These are phyloP conservation scores for Gadus macrocephalus DNA, from an alignment of 2,113 vertebrate genomes.

Conservation along the genomic window DNA sequence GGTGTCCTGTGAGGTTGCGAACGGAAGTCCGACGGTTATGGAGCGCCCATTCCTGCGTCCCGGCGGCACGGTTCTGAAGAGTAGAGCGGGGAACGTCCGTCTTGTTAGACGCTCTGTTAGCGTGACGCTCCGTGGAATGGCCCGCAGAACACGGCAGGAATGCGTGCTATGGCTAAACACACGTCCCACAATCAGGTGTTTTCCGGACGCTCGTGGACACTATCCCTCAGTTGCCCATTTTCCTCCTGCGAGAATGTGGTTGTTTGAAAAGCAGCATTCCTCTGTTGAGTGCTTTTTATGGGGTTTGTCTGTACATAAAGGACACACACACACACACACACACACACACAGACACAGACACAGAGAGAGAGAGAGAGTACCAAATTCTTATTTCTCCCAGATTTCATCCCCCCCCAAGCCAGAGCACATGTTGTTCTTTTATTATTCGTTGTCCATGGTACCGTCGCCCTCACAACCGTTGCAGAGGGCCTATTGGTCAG, in stretches of 20 bases:
- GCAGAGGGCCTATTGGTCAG: constrained; percentile 22
- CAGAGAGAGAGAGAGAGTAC: constrained; percentile 36
- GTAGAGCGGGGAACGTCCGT: constrained; percentile 15
- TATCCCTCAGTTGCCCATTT: constrained; percentile 43
- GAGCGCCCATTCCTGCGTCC: constrained; percentile 10
- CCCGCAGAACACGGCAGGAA: constrained; percentile 54
- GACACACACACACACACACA: no score
- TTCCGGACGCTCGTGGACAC: constrained; percentile 41
- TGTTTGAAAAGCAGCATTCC: constrained; percentile 74
- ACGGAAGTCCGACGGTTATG: background rate
- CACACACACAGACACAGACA: no score
- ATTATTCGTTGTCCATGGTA: background rate
- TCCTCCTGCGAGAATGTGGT: constrained; percentile 61
- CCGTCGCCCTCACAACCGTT: constrained; percentile 13
- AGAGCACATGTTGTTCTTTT: constrained; percentile 8
- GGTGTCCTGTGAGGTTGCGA: constrained; percentile 8
- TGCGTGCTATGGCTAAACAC: constrained; percentile 68
- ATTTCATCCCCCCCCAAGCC: constrained; percentile 24
- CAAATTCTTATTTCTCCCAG: constrained; percentile 6
- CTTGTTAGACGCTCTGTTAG: constrained; percentile 28
- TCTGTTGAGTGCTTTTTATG: constrained; percentile 59
- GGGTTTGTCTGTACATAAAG: constrained; percentile 45
- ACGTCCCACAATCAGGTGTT: constrained; percentile 25
- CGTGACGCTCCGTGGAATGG: constrained; percentile 41
- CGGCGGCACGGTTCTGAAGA: constrained; percentile 23